Conservation (phyloP, 2,797 vertebrate genomes). For the Urophycis tenuis region DNA sequence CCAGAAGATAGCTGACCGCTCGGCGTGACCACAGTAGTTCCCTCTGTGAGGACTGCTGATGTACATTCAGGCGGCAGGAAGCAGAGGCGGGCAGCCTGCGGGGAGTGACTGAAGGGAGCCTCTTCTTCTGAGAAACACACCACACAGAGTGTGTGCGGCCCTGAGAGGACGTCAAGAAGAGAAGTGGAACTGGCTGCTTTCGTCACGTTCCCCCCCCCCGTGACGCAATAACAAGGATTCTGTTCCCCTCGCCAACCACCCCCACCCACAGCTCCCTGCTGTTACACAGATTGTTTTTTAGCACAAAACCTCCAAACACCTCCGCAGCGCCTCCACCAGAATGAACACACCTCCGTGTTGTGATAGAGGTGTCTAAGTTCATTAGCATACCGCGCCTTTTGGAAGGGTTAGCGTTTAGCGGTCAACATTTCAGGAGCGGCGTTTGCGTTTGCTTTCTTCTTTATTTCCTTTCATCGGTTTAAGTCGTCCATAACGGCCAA, state of each 20-base stretch:
- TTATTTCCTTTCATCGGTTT: neutral
- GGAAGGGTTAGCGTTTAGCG: no score
- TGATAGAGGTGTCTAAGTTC: slow-evolving; percentile 26
- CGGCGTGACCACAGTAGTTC: slow-evolving; percentile 16
- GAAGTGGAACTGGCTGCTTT: neutral
- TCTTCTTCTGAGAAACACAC: slow-evolving; percentile 24
- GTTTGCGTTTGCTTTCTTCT: slow-evolving; percentile 12
- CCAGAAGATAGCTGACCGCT: slow-evolving; percentile 51
- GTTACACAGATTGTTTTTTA: neutral
- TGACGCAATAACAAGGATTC: neutral
- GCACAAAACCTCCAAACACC: neutral
- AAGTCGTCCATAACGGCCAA: neutral
- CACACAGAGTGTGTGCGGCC: slow-evolving; percentile 17
- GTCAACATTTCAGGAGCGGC: slow-evolving; percentile 25
- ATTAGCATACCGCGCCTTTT: slow-evolving; percentile 19
- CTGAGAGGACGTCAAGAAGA: neutral
- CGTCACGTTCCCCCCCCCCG: neutral
- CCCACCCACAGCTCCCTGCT: neutral
- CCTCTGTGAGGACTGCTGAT: neutral
- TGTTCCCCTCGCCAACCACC: neutral
- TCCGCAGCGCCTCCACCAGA: neutral
- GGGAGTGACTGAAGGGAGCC: slow-evolving; percentile 27
- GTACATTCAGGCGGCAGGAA: neutral
- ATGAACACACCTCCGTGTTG: slow-evolving; percentile 18
- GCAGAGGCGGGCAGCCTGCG: neutral